These are phyloP conservation scores for Amitus sp. DNA, from an alignment of 2,888 invertebrate genomes.

Conservation along the genomic window DNA sequence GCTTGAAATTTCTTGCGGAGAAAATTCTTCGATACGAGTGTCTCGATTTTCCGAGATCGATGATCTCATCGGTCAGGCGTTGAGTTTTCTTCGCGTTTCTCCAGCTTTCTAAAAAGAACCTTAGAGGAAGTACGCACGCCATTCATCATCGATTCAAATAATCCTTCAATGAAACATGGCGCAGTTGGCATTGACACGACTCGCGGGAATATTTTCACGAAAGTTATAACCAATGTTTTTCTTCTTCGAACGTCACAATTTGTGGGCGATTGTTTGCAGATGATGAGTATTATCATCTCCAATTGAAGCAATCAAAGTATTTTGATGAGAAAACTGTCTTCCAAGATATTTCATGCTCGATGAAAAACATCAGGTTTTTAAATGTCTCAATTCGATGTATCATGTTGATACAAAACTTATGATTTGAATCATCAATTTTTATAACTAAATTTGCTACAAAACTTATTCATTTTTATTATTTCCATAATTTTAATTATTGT, in stretches of 20 bases:
- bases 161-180: constrained; percentile 4
- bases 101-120: constrained; percentile 34
- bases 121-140: constrained; percentile 22
- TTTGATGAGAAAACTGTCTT: no score
- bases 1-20: neutral
- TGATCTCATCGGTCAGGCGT: constrained; percentile 35
- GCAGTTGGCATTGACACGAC: constrained; percentile 5
- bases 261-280: no score
- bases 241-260: neutral
- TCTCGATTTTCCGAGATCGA: constrained; percentile 38
- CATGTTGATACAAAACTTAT: no score
- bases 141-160: constrained; percentile 34
- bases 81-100: constrained; percentile 38
- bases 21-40: constrained; percentile 6
- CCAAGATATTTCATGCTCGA: no score
- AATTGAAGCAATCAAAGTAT: no score
- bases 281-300: no score
- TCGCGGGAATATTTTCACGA: constrained; percentile 6
- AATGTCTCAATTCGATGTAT: no score
- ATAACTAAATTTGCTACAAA: no score
- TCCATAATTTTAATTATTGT: no score
- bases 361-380: no score
- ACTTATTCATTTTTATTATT: no score
- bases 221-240: neutral
- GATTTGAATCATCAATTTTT: no score